Evolutionary conservation across 1,140 invertebrate genomes (phyloP).

Genomic region (Cherax destructor): DNA sequence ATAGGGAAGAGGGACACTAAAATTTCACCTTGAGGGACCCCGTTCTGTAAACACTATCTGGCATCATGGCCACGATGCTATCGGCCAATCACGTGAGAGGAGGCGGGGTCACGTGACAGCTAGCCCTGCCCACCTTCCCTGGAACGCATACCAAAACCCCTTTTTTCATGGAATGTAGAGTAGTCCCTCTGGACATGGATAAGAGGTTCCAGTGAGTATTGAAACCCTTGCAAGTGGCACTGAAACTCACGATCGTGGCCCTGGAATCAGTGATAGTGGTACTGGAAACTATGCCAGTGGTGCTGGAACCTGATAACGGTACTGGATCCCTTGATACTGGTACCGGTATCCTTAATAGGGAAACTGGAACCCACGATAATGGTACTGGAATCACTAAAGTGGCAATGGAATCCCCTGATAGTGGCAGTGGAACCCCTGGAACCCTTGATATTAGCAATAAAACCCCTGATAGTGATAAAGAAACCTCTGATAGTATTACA

Average conservation of each 20-base stretch:
- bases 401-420: neutral
- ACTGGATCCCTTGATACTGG: too few relatives aligned
- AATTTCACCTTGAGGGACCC: too few relatives aligned
- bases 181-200: too few relatives aligned
- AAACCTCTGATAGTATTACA: neutral
- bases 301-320: too few relatives aligned
- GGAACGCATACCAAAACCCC: neutral
- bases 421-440: neutral
- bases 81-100: constrained; percentile 59
- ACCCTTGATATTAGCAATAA: neutral
- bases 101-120: constrained; percentile 67
- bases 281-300: neutral
- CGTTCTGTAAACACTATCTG: too few relatives aligned
- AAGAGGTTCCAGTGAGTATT: too few relatives aligned
- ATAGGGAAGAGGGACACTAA: too few relatives aligned
- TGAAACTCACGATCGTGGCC: too few relatives aligned
- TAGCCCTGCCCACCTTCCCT: constrained; percentile 48
- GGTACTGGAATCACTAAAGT: neutral
- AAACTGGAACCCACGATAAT: neutral
- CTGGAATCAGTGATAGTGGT: neutral
- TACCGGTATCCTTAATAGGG: too few relatives aligned
- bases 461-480: neutral
- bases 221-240: too few relatives aligned
- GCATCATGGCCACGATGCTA: constrained; percentile 22
- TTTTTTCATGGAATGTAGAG: neutral